These are phyloP conservation scores for Xestia sexstrigata DNA, from an alignment of 2,888 invertebrate genomes.

Conservation along the genomic window DNA sequence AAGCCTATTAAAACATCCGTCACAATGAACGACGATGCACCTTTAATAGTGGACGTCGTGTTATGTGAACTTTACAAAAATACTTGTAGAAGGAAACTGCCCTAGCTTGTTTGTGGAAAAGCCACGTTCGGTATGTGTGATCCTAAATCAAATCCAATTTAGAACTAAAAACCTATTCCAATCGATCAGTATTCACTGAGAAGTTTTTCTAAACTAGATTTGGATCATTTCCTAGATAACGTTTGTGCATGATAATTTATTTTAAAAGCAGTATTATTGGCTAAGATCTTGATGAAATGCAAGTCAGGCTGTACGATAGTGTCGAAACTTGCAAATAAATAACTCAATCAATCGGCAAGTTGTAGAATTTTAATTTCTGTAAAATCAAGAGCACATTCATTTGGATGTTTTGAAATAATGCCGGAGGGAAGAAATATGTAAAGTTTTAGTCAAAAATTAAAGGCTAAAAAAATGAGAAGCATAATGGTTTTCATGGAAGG, in stretches of 20 bases:
- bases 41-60: background rate
- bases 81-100: background rate
- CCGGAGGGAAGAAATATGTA: background rate
- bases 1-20: background rate
- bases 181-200: constrained; percentile 9
- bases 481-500: too few relatives aligned
- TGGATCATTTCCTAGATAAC: constrained; percentile 22
- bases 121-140: background rate
- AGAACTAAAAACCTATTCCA: background rate
- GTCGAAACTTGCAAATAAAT: constrained; percentile 37
- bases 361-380: constrained; percentile 32
- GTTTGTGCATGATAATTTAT: constrained; percentile 41
- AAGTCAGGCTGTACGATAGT: constrained; percentile 19
- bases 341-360: background rate
- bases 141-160: background rate
- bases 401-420: constrained; percentile 2
- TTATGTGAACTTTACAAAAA: background rate
- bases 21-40: too few relatives aligned
- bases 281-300: constrained; percentile 21
- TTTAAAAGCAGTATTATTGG: constrained; percentile 44
- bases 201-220: constrained; percentile 25
- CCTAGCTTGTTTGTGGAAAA: background rate
- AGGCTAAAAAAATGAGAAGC: too few relatives aligned
- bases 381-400: constrained; percentile 2
- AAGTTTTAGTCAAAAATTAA: too few relatives aligned